A percentile compares a stretch with the other conserved stretches of the same genome.
These are phyloP conservation scores for Mesoclemmys tuberculata DNA, from an alignment of 2,113 vertebrate genomes.

Conservation along the genomic window DNA sequence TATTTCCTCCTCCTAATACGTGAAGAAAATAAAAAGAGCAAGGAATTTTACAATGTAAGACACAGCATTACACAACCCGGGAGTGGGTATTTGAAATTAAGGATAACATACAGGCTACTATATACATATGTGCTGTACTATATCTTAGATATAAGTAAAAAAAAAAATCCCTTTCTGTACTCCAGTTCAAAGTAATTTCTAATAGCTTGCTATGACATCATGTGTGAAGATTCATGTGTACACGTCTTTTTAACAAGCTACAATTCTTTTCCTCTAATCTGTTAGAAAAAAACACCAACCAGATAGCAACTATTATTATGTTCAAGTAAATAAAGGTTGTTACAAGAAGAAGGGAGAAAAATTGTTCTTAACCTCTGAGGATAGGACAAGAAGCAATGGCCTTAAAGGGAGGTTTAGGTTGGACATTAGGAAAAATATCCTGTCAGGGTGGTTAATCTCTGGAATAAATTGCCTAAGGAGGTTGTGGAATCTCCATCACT, in stretches of 20 bases:
- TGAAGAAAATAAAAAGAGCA: not conserved
- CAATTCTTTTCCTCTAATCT: not conserved
- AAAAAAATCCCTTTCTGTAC: not conserved
- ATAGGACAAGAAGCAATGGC: too few relatives aligned
- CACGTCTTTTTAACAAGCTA: not conserved
- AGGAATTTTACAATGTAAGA: not conserved
- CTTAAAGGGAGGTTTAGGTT: too few relatives aligned
- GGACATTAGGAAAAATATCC: too few relatives aligned
- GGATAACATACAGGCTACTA: not conserved
- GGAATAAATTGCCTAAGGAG: too few relatives aligned
- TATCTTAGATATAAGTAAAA: not conserved
- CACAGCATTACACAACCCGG: not conserved
- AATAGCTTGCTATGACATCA: not conserved
- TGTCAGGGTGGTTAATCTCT: too few relatives aligned
- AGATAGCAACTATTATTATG: not conserved
- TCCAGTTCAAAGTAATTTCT: not conserved
- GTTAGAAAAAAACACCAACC: not conserved
- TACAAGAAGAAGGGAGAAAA: too few relatives aligned
- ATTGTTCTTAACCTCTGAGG: too few relatives aligned
- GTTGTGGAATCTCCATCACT: too few relatives aligned
- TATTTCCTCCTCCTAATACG: not conserved
- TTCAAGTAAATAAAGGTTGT: too few relatives aligned
- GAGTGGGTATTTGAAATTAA: not conserved
- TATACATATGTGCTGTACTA: not conserved
- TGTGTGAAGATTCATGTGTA: not conserved